A percentile compares a stretch with the other conserved stretches of the same genome.
phyloP scores from a whole-genome alignment of 2,113 vertebrate species.

The Irena cyanogastra region DNA sequence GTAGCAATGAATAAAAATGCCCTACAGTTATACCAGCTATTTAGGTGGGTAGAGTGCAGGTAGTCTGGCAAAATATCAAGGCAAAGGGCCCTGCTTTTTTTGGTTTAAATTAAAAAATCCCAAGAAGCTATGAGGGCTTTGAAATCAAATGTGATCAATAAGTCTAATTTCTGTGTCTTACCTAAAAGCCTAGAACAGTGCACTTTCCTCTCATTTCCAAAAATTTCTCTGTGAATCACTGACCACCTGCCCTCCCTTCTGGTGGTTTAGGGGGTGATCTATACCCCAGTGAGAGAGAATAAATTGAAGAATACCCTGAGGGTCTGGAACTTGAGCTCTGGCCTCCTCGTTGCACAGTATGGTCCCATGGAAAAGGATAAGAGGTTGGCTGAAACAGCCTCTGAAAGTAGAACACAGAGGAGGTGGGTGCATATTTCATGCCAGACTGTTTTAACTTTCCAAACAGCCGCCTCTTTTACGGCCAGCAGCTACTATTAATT shows the following conservation, averaged over 20 bases:
- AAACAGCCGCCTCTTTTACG: constrained; percentile 1
- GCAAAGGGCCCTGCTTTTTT: neutral
- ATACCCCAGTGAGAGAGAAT: neutral
- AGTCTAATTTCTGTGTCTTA: neutral
- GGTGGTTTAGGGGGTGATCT: neutral
- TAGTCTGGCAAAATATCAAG: neutral
- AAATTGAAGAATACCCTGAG: neutral
- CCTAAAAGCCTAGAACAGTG: neutral
- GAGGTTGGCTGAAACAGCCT: neutral
- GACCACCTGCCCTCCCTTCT: neutral
- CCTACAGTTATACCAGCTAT: neutral
- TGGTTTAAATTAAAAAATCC: neutral
- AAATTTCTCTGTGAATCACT: neutral
- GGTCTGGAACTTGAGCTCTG: neutral
- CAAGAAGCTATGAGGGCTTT: neutral
- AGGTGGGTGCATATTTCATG: constrained; percentile 37
- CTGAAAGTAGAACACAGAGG: constrained; percentile 5
- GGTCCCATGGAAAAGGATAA: neutral
- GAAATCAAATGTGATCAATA: neutral
- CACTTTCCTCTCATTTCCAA: neutral
- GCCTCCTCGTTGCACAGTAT: neutral
- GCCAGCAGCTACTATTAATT: constrained; percentile 52
- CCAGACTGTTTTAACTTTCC: constrained; percentile 36
- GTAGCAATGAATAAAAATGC: neutral
- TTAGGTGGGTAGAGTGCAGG: neutral